Percentiles rank a stretch among this genome's conserved stretches.
Evolutionary conservation across 2,797 vertebrate genomes (phyloP).

Genomic region (Aeoliscus strigatus): DNA sequence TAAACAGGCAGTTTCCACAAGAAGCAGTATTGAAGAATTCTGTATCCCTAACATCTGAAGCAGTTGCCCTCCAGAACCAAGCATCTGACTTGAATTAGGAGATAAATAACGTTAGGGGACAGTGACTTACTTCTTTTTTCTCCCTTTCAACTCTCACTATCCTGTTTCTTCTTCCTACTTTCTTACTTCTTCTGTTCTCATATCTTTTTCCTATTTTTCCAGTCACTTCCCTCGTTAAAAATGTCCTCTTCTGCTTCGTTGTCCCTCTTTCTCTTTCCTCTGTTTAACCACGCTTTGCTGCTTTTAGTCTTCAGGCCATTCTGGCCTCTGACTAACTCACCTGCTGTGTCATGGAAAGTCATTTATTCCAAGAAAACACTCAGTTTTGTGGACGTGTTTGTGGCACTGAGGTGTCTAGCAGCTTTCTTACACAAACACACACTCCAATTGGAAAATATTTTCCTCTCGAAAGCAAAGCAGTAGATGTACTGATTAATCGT

Average conservation of each 20-base stretch:
- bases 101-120: neutral
- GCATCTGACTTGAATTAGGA: constrained; percentile 55
- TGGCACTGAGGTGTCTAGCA: too few relatives aligned
- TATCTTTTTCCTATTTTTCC: neutral
- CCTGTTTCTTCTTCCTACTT: too few relatives aligned
- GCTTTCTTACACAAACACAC: too few relatives aligned
- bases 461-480: too few relatives aligned
- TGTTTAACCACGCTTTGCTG: neutral
- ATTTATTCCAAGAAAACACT: constrained; percentile 28
- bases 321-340: constrained; percentile 33
- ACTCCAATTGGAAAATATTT: too few relatives aligned
- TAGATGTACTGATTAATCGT: too few relatives aligned
- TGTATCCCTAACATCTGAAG: neutral
- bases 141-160: neutral
- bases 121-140: neutral
- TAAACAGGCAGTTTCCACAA: too few relatives aligned
- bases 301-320: constrained; percentile 28
- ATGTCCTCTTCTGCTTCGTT: neutral
- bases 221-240: neutral
- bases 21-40: too few relatives aligned
- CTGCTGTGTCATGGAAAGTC: constrained; percentile 46
- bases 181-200: neutral
- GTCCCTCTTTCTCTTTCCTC: constrained; percentile 5
- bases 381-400: constrained; percentile 19
- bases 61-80: constrained; percentile 10